A percentile compares a stretch with the other conserved stretches of the same genome.
Evolutionary conservation across 2,888 invertebrate genomes (phyloP).

Genomic region (Pinctada fucata): DNA sequence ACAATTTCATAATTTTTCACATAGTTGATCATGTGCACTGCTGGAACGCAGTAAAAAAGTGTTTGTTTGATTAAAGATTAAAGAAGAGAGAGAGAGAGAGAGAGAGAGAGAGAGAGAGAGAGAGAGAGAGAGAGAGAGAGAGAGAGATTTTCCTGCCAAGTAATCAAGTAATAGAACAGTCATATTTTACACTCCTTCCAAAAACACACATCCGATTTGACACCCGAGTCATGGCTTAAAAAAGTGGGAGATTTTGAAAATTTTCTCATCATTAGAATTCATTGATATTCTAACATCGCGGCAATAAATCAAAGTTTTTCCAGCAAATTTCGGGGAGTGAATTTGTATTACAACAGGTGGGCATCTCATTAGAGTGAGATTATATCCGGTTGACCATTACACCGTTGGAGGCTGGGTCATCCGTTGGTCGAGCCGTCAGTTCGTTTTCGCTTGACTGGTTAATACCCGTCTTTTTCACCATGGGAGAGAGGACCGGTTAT

Average conservation of each 20-base stretch:
- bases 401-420: not conserved
- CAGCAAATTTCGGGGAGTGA: not conserved
- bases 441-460: constrained; percentile 9
- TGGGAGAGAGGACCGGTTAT: constrained; percentile 15
- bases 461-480: constrained; percentile 9
- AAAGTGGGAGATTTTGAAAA: not conserved
- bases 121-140: constrained; percentile 27
- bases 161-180: not conserved
- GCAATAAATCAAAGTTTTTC: not conserved
- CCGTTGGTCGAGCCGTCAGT: constrained; percentile 5
- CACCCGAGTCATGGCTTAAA: not conserved
- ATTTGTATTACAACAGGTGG: constrained; percentile 8
- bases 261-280: not conserved
- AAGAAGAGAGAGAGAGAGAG: constrained; percentile 24
- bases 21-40: too few species aligned
- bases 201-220: too few species aligned
- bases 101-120: constrained; percentile 30
- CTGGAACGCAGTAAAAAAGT: too few species aligned
- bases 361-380: constrained; percentile 22
- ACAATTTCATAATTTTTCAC: too few species aligned
- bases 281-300: not conserved
- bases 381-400: constrained; percentile 24
- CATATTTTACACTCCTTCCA: too few species aligned
- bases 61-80: too few species aligned
- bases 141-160: constrained; percentile 9